These are phyloP conservation scores for Helicolenus hilgendorfi DNA, from an alignment of 2,797 vertebrate species.

Conservation along the genomic window DNA sequence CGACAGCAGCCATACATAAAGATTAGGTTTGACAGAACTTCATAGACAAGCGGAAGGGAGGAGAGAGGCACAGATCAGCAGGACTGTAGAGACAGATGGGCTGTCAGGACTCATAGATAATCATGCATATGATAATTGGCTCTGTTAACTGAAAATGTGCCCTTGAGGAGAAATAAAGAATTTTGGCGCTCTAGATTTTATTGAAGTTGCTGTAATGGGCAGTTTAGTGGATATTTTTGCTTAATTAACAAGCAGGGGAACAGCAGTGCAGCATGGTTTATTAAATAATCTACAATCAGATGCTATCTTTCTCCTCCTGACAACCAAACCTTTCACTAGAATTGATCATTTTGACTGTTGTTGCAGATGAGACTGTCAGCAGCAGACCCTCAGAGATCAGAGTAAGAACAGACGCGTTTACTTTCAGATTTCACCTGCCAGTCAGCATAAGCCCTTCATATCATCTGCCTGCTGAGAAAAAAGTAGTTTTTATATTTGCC, in stretches of 20 bases:
- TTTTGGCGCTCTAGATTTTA: constrained; percentile 31
- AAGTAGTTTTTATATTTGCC: background rate
- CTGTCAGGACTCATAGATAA: constrained; percentile 43
- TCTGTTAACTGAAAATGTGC: constrained; percentile 51
- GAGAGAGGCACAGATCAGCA: constrained; percentile 58
- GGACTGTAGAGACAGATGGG: constrained; percentile 67
- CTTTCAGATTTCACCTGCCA: too few relatives aligned
- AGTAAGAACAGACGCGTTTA: background rate
- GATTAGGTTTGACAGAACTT: constrained; percentile 72
- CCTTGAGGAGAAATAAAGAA: constrained; percentile 51
- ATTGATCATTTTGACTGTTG: background rate
- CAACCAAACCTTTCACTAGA: background rate
- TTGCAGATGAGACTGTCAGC: background rate
- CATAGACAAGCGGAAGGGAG: constrained; percentile 40
- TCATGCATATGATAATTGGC: constrained; percentile 69
- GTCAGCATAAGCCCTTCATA: background rate
- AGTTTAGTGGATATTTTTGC: constrained; percentile 14
- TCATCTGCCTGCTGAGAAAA: background rate
- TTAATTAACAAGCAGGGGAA: constrained; percentile 35
- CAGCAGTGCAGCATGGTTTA: background rate
- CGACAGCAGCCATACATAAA: constrained; percentile 84
- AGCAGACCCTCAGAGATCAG: background rate
- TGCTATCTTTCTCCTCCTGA: background rate
- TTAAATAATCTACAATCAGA: background rate
- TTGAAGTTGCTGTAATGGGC: constrained; percentile 36